phyloP scores from a whole-genome alignment of 2,113 vertebrate genomes.

The Tetrax tetrax region DNA sequence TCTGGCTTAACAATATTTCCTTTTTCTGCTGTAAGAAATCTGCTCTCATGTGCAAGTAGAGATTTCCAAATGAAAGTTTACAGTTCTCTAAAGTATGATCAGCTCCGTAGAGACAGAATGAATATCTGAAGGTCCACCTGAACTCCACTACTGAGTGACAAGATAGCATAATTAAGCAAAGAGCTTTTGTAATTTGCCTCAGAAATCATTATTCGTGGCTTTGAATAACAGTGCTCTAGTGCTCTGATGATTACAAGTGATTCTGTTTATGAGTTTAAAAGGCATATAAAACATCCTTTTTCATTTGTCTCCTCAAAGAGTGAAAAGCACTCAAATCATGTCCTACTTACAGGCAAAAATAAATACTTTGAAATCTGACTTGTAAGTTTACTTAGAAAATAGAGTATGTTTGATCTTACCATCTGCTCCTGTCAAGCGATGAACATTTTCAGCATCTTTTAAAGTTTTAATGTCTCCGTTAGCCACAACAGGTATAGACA shows the following conservation, averaged over 20 bases:
- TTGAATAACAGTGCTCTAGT: not conserved
- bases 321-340: not conserved
- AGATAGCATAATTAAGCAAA: not conserved
- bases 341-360: not conserved
- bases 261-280: not conserved
- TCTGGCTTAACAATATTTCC: not conserved
- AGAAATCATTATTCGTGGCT: not conserved
- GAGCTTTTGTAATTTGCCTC: not conserved
- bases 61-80: not conserved
- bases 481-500: conserved; percentile 89
- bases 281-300: not conserved
- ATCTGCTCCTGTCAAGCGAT: conserved; percentile 86
- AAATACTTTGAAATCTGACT: not conserved
- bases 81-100: not conserved
- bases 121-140: not conserved
- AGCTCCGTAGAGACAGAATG: not conserved
- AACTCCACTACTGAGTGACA: not conserved
- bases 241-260: not conserved
- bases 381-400: not conserved
- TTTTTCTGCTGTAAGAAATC: not conserved
- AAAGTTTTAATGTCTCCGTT: conserved; percentile 93
- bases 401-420: conserved; percentile 77
- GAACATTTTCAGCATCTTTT: conserved; percentile 85
- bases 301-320: not conserved
- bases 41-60: not conserved